Base-by-base conservation (phyloP, 2,113 vertebrate species). In the Nothobranchius furzeri region DNA sequence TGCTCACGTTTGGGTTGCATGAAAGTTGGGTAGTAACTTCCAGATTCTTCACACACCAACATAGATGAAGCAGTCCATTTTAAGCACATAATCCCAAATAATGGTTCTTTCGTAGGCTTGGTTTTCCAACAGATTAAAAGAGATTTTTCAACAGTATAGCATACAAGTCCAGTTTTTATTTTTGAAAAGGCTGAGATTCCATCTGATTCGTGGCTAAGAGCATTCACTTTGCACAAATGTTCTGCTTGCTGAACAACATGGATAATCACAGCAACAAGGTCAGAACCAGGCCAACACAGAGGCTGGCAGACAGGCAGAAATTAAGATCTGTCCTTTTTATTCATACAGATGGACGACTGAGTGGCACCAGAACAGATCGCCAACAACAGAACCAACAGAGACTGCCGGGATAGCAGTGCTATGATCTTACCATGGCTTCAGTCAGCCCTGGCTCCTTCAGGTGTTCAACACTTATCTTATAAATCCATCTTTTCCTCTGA, bases 401-500 rank as follows among this genome's bases (percentile, higher is more conserved):
- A 73, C 15, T 54, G 42, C 65, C n/a, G 56, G 55, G 65, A 69
- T 49, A 7, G 17, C 17, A 55, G 35, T 9, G 54, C 65, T 25
- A 17, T n/a, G 65, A 69, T 77, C 35, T 54, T 36, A 24, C 70
- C 20, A 60, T n/a, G 51, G 51, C 37, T 68, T 17, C 57, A 62
- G 67, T 78, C 76, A 74, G 76, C 77, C 66, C 53, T 20, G 42
- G 12, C 69, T 70, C 71, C 68, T 81, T 69, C 73, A 74, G 70
- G 65, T 73, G 80, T 68, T 77, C 57, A 61, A 64, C 54, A 58
- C 78, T 57, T 75, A 76, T 68, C 73, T 37, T 64, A 77, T 55
- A 78, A 75, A 86, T 77, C 73, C 73, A 81, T 90, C 85, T 83
- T 56, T 68, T 45, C 69, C 66, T 51, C 36, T 6, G 63, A 47